Evolutionary conservation across 1,140 invertebrate species (phyloP).

Genomic region (Lithobius niger): DNA sequence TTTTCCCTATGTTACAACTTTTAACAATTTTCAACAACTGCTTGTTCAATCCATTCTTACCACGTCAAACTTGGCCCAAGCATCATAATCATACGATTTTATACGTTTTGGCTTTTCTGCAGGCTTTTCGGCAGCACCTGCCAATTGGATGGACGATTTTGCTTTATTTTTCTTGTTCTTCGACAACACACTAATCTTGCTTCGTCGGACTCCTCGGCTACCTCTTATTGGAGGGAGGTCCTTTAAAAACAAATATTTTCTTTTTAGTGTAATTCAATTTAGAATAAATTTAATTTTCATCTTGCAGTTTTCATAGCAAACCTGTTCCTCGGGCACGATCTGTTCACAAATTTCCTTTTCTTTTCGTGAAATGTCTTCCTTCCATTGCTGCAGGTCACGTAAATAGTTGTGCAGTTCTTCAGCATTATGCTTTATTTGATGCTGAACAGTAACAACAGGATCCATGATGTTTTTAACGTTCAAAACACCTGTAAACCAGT

Average conservation of each 20-base stretch:
- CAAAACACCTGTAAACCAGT: too few species aligned
- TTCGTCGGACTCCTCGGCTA: constrained; percentile 6
- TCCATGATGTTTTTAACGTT: too few species aligned
- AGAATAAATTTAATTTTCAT: too few species aligned
- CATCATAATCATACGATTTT: constrained; percentile 46
- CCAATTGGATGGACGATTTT: constrained; percentile 21
- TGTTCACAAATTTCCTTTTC: constrained; percentile 32
- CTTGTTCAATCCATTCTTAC: too few species aligned
- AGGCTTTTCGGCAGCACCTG: constrained; percentile 13
- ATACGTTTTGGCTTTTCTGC: constrained; percentile 32
- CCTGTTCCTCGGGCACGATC: not conserved
- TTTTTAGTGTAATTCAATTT: too few species aligned
- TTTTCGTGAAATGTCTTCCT: constrained; percentile 65
- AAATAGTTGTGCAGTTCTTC: constrained; percentile 54
- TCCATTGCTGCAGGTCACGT: constrained; percentile 66
- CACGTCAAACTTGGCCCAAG: constrained; percentile 71
- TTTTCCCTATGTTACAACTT: too few species aligned
- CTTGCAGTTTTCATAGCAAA: too few species aligned
- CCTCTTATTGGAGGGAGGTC: not conserved
- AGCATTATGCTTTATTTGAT: constrained; percentile 42
- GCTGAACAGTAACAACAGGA: constrained; percentile 16
- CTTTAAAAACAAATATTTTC: constrained; percentile 6
- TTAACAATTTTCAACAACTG: too few species aligned
- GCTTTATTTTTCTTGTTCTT: constrained; percentile 27
- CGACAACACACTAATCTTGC: constrained; percentile 39